A percentile compares a stretch with the other conserved stretches of the same genome.
Evolutionary conservation across 2,797 vertebrate species (phyloP).

Genomic region (Varecia variegata): DNA sequence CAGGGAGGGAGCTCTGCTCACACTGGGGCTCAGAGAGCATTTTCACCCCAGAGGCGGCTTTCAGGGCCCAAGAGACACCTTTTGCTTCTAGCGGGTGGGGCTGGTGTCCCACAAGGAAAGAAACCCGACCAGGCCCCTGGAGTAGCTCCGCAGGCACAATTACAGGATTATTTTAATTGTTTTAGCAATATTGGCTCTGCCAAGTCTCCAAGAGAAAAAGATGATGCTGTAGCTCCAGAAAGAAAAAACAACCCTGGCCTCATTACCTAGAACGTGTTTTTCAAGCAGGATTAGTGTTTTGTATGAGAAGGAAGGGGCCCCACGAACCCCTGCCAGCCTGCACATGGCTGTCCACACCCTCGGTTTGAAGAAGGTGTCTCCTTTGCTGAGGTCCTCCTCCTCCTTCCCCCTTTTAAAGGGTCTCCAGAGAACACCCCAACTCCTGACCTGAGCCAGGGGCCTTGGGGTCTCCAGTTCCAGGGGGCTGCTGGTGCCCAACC

Average conservation of each 20-base stretch:
- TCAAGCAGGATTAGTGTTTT: not conserved
- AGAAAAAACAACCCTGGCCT: not conserved
- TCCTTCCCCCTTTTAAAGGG: not conserved
- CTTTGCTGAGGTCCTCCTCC: not conserved
- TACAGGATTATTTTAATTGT: conserved; percentile 50
- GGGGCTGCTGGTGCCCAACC: not conserved
- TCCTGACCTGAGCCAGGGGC: not conserved
- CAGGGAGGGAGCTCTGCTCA: not conserved
- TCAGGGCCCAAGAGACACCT: not conserved
- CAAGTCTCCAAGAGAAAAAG: not conserved
- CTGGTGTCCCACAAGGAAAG: not conserved
- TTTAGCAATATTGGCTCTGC: not conserved
- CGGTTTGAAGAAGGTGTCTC: not conserved
- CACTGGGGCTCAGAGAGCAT: not conserved
- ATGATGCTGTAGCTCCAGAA: not conserved
- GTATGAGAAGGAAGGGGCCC: not conserved
- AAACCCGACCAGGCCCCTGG: not conserved
- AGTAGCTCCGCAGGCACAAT: not conserved
- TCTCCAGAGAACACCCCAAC: not conserved
- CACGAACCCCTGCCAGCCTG: not conserved
- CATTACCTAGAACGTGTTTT: not conserved
- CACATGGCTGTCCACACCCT: not conserved
- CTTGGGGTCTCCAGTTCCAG: not conserved
- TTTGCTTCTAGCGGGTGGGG: not conserved
- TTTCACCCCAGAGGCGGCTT: not conserved